These are phyloP conservation scores for Chaitophorus viminalis DNA, from an alignment of 2,888 invertebrate species.

Conservation along the genomic window DNA sequence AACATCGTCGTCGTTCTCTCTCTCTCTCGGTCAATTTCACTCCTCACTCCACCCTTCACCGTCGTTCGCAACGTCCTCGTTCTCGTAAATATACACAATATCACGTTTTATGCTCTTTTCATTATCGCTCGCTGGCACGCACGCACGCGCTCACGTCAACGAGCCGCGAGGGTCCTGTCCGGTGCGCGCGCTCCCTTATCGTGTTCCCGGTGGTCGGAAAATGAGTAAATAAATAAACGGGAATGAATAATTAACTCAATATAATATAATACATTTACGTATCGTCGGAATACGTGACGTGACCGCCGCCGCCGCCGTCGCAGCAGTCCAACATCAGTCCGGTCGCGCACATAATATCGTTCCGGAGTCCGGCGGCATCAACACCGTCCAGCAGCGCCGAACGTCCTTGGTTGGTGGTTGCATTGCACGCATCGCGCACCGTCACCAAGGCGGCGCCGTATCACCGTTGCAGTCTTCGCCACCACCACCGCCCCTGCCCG, in stretches of 20 bases:
- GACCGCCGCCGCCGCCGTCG: neutral
- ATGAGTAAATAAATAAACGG: constrained; percentile 16
- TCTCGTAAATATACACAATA: neutral
- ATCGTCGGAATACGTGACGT: too few relatives aligned
- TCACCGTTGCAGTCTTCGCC: neutral
- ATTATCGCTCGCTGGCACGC: constrained; percentile 21
- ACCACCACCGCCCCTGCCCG: neutral
- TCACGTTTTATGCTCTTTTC: neutral
- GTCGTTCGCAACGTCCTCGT: neutral
- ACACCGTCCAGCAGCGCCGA: neutral
- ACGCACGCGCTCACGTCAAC: neutral
- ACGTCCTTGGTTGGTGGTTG: neutral
- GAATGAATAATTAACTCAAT: neutral
- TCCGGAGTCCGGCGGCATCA: too few relatives aligned
- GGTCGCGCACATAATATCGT: neutral
- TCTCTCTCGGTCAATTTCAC: neutral
- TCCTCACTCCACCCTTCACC: neutral
- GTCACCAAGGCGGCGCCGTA: neutral
- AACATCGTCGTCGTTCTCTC: neutral
- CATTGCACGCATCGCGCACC: neutral
- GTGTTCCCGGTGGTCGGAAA: neutral
- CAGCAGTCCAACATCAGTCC: too few relatives aligned
- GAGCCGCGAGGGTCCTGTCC: neutral
- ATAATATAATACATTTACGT: neutral
- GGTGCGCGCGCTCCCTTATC: constrained; percentile 31